Conservation (phyloP, 1,140 invertebrate genomes). For the Trichogramma pretiosum region DNA sequence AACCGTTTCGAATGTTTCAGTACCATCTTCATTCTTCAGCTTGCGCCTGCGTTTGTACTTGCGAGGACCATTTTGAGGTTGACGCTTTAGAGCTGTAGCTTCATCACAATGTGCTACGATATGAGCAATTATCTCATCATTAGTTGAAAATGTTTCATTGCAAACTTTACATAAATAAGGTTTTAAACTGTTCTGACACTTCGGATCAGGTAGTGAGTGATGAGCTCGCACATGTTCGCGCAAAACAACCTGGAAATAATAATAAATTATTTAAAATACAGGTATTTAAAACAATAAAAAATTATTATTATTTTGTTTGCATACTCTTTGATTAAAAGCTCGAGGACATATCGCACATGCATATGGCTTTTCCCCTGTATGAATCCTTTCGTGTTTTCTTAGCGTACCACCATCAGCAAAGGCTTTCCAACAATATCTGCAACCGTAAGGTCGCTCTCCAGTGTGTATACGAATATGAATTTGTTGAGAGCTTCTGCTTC, state of each 20-base stretch:
- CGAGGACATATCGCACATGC: conserved; percentile 87
- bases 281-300: background rate
- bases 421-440: conserved; percentile 96
- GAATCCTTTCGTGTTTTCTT: conserved; percentile 94
- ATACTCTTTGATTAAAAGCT: conserved; percentile 70
- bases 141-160: conserved; percentile 55
- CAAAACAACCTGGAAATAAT: conserved; percentile 54
- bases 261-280: conserved; percentile 2
- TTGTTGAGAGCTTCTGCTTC: conserved; percentile 81
- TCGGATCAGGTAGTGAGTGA: conserved; percentile 66
- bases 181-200: conserved; percentile 45
- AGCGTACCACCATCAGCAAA: conserved; percentile 97
- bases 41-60: conserved; percentile 73
- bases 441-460: conserved; percentile 77
- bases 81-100: conserved; percentile 67
- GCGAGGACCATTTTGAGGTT: conserved; percentile 63
- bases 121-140: conserved; percentile 67
- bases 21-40: conserved; percentile 52
- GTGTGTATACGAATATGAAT: conserved; percentile 86
- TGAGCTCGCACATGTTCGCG: conserved; percentile 74
- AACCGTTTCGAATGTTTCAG: conserved; percentile 31
- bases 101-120: conserved; percentile 74
- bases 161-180: conserved; percentile 69
- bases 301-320: conserved; percentile 6
- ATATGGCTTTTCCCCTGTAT: conserved; percentile 93